These are phyloP conservation scores for Parapsyche elsis DNA, from an alignment of 1,140 invertebrate genomes.

Conservation along the genomic window DNA sequence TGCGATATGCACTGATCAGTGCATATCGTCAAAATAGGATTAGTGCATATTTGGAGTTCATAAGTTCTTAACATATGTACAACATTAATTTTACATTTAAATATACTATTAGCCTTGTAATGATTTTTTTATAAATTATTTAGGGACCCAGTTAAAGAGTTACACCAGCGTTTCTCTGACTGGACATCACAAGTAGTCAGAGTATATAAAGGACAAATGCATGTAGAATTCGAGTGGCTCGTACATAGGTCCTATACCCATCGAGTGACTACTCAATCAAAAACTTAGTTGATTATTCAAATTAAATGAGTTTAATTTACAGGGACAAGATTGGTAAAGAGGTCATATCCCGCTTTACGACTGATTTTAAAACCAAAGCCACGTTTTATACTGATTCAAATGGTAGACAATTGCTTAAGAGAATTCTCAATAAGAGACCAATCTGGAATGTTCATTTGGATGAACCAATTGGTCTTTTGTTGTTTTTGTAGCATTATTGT, in stretches of 20 bases:
- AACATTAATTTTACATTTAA: not conserved
- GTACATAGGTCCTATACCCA: slow-evolving; percentile 94
- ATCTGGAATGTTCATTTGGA: slow-evolving; percentile 77
- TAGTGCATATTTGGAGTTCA: no score
- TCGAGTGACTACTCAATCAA: slow-evolving; percentile 70
- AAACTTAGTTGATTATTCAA: not conserved
- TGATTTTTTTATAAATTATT: not conserved
- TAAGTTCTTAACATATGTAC: not conserved
- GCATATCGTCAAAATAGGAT: no score
- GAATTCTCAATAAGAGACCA: slow-evolving; percentile 78
- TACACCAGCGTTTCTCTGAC: slow-evolving; percentile 76
- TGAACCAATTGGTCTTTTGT: slow-evolving; percentile 66
- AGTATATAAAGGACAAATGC: slow-evolving; percentile 74
- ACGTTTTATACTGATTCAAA: slow-evolving; percentile 95
- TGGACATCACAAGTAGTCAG: slow-evolving; percentile 87
- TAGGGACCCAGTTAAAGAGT: slow-evolving; percentile 81
- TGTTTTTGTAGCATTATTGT: not conserved
- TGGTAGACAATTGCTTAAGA: slow-evolving; percentile 86
- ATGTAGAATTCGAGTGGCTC: slow-evolving; percentile 91
- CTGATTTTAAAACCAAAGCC: slow-evolving; percentile 72
- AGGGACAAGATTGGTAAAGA: slow-evolving; percentile 83
- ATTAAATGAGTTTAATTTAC: slow-evolving; percentile 20
- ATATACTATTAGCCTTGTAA: not conserved
- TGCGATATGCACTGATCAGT: no score
- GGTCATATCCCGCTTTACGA: slow-evolving; percentile 79